Conservation (phyloP, 2,888 invertebrate species). For the Melanophora roralis region DNA sequence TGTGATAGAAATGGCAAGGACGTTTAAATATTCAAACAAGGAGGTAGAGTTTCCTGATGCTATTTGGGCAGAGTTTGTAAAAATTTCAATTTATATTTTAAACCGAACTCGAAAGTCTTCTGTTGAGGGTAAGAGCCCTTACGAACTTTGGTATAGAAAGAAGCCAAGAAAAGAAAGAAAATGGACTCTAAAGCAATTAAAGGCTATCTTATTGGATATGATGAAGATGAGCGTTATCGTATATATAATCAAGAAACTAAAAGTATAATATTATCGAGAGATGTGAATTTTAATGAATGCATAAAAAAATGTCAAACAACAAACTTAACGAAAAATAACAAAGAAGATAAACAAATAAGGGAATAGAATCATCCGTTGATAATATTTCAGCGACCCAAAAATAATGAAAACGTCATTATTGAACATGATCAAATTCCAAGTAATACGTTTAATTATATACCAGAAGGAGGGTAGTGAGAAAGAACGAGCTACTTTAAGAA, state of each 20-base stretch:
- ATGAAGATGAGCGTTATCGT: too few species aligned
- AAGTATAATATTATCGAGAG: background rate
- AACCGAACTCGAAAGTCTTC: constrained; percentile 42
- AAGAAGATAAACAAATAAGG: background rate
- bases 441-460: background rate
- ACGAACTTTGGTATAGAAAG: constrained; percentile 44
- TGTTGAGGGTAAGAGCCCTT: constrained; percentile 34
- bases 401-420: background rate
- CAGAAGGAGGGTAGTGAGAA: too few species aligned
- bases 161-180: too few species aligned
- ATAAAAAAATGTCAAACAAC: background rate
- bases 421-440: background rate
- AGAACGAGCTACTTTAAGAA: background rate
- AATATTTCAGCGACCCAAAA: background rate
- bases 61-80: constrained; percentile 30
- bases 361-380: background rate
- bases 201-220: too few species aligned
- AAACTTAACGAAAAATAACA: background rate
- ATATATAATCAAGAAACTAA: background rate
- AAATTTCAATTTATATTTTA: constrained; percentile 3
- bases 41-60: background rate
- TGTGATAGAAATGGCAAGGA: background rate
- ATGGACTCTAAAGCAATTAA: too few species aligned
- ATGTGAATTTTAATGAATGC: constrained; percentile 7
- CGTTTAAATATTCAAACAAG: background rate